phyloP scores from a whole-genome alignment of 2,888 invertebrate genomes.

The Protonemura montana region DNA sequence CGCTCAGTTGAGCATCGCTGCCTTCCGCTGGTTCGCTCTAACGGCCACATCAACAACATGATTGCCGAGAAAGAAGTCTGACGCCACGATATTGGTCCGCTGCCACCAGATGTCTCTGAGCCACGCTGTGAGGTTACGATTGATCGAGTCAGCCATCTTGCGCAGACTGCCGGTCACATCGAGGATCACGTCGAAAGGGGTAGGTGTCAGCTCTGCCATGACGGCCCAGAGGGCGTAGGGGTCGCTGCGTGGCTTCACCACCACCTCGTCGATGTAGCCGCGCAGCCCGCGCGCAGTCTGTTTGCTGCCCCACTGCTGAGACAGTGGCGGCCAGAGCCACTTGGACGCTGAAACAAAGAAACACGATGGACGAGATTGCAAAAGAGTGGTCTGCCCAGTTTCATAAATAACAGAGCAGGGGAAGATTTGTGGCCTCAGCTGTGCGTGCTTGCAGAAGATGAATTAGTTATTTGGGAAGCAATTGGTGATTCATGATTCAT shows the following conservation, averaged over 20 bases:
- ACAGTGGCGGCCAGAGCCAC: slow-evolving; percentile 70
- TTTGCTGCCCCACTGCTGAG: slow-evolving; percentile 70
- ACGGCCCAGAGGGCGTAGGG: slow-evolving; percentile 57
- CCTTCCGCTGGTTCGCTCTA: slow-evolving; percentile 56
- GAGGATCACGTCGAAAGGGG: slow-evolving; percentile 57
- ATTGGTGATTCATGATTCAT: too few species aligned
- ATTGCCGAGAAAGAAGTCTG: slow-evolving; percentile 63
- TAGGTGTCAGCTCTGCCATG: slow-evolving; percentile 65
- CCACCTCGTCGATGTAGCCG: slow-evolving; percentile 44
- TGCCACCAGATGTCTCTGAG: slow-evolving; percentile 59
- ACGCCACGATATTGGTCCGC: slow-evolving; percentile 61
- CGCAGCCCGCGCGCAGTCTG: slow-evolving; percentile 59
- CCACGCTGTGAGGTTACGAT: slow-evolving; percentile 59
- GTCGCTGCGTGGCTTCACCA: slow-evolving; percentile 44
- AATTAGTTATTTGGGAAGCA: too few species aligned
- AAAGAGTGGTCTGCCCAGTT: background rate
- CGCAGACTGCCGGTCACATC: slow-evolving; percentile 59
- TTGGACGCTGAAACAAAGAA: slow-evolving; percentile 60
- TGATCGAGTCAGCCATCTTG: slow-evolving; percentile 60
- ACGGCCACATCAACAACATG: slow-evolving; percentile 62
- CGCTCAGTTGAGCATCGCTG: background rate
- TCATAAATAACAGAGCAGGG: too few species aligned
- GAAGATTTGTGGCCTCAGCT: too few species aligned
- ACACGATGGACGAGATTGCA: too few species aligned
- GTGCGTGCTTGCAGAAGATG: too few species aligned